These are phyloP conservation scores for Anoura caudifer DNA, from an alignment of 2,113 vertebrate species.

Conservation along the genomic window DNA sequence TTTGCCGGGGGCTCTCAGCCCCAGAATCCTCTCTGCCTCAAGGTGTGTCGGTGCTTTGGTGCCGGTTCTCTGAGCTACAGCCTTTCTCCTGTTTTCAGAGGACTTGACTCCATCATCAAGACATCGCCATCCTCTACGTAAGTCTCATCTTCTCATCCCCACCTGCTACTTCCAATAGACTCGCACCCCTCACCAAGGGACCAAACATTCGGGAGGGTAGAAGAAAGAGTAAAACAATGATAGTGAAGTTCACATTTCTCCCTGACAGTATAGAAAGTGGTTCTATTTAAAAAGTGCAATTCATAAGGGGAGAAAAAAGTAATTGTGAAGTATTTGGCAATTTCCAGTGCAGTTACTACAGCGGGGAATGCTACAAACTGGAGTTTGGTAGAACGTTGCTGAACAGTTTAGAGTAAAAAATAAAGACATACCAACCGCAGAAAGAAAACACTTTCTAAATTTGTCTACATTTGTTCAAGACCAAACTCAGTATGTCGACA, in stretches of 20 bases:
- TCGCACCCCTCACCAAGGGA: background rate
- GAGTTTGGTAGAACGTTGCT: background rate
- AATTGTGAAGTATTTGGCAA: background rate
- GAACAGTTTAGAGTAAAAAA: conserved; percentile 17
- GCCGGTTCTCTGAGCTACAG: background rate
- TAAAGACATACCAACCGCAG: conserved; percentile 6
- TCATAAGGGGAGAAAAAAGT: background rate
- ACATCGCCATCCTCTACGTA: background rate
- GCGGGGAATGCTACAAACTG: background rate
- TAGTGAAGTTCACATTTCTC: background rate
- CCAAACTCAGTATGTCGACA: conserved; percentile 15
- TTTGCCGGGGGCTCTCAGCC: background rate
- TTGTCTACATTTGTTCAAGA: conserved; percentile 37
- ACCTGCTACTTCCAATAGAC: background rate
- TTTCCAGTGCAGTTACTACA: background rate
- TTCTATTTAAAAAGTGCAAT: background rate
- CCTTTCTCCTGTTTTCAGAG: background rate
- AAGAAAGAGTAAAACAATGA: background rate
- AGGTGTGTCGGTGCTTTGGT: accelerated
- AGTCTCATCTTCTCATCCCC: background rate
- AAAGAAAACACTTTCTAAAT: conserved; percentile 45
- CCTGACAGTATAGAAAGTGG: background rate
- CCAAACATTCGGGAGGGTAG: background rate
- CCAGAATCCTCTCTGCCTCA: background rate
- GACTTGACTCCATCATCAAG: background rate